A percentile compares a stretch with the other conserved stretches of the same genome.
phyloP scores from a whole-genome alignment of 2,113 vertebrate species.

The Chloropsis hardwickii region DNA sequence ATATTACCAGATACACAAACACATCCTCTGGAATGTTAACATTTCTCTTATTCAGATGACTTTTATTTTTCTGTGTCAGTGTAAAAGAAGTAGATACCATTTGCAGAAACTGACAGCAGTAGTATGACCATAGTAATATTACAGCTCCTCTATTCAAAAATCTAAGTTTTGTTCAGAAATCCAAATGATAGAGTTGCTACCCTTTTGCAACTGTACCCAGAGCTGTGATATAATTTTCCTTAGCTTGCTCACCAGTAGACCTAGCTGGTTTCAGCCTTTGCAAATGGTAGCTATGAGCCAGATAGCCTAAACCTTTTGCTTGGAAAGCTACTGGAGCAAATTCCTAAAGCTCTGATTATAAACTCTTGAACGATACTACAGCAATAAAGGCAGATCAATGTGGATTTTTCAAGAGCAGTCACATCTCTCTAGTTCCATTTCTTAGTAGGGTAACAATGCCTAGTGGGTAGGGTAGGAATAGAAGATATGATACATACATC shows the following conservation, averaged over 20 bases:
- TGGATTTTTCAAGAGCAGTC: background rate
- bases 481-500: fast-evolving
- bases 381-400: background rate
- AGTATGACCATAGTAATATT: background rate
- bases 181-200: background rate
- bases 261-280: background rate
- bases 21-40: background rate
- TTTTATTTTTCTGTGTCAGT: background rate
- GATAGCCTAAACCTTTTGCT: background rate
- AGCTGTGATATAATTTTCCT: background rate
- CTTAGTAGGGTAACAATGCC: background rate
- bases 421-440: background rate
- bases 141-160: background rate
- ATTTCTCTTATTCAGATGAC: background rate
- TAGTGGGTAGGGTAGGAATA: background rate
- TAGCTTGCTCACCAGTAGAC: background rate
- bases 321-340: background rate
- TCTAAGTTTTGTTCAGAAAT: background rate
- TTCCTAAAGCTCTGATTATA: background rate
- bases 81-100: background rate
- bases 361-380: background rate
- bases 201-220: background rate
- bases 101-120: background rate
- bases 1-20: background rate
- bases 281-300: background rate